Base-by-base conservation (phyloP, 2,797 vertebrate genomes). In the Heterohyrax brucei region DNA sequence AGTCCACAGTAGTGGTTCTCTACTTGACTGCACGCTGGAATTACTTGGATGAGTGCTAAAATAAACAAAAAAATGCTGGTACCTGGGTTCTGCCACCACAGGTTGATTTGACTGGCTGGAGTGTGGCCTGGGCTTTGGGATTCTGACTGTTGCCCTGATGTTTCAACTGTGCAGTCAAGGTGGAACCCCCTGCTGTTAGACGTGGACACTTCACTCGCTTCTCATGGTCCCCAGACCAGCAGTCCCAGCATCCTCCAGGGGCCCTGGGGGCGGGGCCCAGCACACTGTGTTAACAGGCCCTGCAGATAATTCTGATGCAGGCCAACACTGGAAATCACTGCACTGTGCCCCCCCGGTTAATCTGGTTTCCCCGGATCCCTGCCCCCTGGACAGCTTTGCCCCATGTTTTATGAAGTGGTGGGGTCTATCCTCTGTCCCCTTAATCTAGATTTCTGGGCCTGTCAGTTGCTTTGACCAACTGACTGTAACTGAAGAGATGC, bases 371-470 rank as follows among this genome's bases (percentile, higher is more conserved):
- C 39, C 59, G 18, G 28, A 46, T 30, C 66, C n/a, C 78, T 19
- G 14, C 4, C 33, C 33, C 73, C 77, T 70, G 21, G 64, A 83
- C 82, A 94, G 44, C 28, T 18, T 4, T 72, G 68, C 18, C 44
- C 44, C 10, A 77, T 28, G 76, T 64, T 39, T 68, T 44, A 39
- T 56, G 33, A 89, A 76, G 21, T 9, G n/a, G 56, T 22, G 16
- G 24, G 30, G 24, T 46, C n/a, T n/a, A 8, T 24, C 9, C 9
- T 0, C 33, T 14, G 28, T 0, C 0, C n/a, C 77, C 64, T 30
- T n/a, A 80, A 73, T 44, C 26, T 28, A 44, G 77, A 53, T 0
- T 39, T 39, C 39, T 39, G 39, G 3, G 88, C 87, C 7, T 4
- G 28, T 6, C 66, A 62, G 28, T 89, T 39, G 44, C 19, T 86